Conservation (phyloP, 2,888 invertebrate species). For the Tenthredo distinguenda region DNA sequence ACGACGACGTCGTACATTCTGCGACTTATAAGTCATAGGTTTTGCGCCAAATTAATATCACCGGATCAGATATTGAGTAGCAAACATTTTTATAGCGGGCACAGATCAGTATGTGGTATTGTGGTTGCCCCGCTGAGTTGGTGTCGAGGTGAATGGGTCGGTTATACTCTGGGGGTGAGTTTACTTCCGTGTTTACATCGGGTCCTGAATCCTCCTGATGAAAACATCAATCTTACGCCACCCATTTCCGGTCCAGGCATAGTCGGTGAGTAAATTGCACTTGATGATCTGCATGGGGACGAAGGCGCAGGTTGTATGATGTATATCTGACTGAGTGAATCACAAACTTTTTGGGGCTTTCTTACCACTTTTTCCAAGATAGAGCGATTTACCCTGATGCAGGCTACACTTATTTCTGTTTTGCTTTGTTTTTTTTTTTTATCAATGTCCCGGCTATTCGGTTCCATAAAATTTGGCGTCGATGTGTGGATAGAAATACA, state of each 20-base stretch:
- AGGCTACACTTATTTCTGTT: neutral
- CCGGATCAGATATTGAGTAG: neutral
- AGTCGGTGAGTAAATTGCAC: constrained; percentile 44
- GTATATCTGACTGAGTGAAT: no score
- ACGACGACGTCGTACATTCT: neutral
- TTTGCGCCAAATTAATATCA: neutral
- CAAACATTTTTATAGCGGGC: constrained; percentile 55
- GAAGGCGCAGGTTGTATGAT: no score
- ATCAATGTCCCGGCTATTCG: neutral
- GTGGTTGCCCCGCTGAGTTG: constrained; percentile 82
- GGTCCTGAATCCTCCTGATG: constrained; percentile 68
- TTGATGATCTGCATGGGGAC: neutral
- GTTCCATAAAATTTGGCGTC: neutral
- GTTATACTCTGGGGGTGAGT: constrained; percentile 82
- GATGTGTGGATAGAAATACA: neutral
- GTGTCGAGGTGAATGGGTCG: constrained; percentile 84
- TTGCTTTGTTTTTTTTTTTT: neutral
- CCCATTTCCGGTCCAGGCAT: constrained; percentile 1
- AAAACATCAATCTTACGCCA: constrained; percentile 19
- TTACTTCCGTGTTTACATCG: constrained; percentile 78
- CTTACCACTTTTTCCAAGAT: neutral
- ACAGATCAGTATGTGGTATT: constrained; percentile 75
- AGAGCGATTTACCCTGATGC: neutral
- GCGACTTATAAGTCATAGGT: neutral
- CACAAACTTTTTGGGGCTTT: neutral